Evolutionary conservation across 2,113 vertebrate genomes (phyloP).

Genomic region (Campylomormyrus numenius): DNA sequence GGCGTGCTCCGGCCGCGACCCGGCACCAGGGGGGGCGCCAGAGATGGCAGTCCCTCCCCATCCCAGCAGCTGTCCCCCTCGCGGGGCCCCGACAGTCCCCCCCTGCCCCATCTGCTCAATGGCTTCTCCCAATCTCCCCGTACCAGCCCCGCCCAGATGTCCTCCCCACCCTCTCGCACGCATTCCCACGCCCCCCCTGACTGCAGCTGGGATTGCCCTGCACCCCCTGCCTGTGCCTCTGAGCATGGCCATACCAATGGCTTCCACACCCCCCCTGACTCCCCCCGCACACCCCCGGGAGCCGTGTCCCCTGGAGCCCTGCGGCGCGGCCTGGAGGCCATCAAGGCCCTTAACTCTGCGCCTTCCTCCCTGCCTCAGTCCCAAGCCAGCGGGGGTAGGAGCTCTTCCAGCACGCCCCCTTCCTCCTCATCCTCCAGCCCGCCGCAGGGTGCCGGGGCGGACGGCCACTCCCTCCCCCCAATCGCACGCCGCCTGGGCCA

Average conservation of each 20-base stretch:
- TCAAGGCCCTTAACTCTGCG: constrained; percentile 69
- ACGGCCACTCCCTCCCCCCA: constrained; percentile 81
- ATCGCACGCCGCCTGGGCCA: constrained; percentile 90
- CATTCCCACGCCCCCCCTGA: constrained; percentile 60
- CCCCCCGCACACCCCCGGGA: constrained; percentile 63
- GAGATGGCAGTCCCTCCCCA: constrained; percentile 84
- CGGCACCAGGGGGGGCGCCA: constrained; percentile 63
- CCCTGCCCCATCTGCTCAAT: constrained; percentile 72
- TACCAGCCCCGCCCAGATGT: constrained; percentile 72
- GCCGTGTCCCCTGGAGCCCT: constrained; percentile 82
- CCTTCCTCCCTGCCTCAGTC: constrained; percentile 54
- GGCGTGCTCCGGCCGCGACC: constrained; percentile 81
- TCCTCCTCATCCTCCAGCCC: constrained; percentile 62
- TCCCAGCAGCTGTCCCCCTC: constrained; percentile 71
- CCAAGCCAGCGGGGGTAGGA: constrained; percentile 45
- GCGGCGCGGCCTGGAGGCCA: constrained; percentile 80
- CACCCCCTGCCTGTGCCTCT: constrained; percentile 55
- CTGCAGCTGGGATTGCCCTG: constrained; percentile 75
- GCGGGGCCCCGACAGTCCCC: constrained; percentile 70
- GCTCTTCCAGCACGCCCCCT: constrained; percentile 58
- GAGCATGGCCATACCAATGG: constrained; percentile 83
- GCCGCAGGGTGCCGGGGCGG: constrained; percentile 45
- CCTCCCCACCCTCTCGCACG: constrained; percentile 67
- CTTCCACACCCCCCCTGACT: constrained; percentile 69
- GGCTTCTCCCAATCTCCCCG: constrained; percentile 76